Evolutionary conservation across 2,113 vertebrate genomes (phyloP).

Genomic region (Mystacornis crossleyi): DNA sequence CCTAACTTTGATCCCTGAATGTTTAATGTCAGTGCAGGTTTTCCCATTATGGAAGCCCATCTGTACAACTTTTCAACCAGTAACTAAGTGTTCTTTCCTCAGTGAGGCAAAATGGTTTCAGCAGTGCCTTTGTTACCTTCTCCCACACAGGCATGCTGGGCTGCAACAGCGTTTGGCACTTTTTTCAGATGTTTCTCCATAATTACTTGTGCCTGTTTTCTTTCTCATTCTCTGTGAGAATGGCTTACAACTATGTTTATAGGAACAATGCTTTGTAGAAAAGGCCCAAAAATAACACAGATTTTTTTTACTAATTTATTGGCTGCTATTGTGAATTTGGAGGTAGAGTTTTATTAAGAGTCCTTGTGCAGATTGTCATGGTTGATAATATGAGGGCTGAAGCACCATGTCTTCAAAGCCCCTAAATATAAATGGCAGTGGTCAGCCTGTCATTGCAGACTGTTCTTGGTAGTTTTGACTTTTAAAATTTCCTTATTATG

Average conservation of each 20-base stretch:
- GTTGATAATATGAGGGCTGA: neutral
- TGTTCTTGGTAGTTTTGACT: neutral
- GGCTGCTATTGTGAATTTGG: slow-evolving; percentile 8
- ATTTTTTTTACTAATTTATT: slow-evolving; percentile 18
- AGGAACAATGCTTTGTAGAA: neutral
- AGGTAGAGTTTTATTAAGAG: slow-evolving; percentile 7
- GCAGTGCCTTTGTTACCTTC: neutral
- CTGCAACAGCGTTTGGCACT: neutral
- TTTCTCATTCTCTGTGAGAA: neutral
- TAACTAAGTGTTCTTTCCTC: neutral
- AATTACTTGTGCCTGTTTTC: slow-evolving; percentile 7
- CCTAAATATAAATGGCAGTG: neutral
- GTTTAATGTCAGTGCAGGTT: neutral
- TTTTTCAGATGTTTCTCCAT: neutral
- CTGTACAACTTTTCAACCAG: neutral
- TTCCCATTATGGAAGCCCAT: neutral
- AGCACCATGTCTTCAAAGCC: neutral
- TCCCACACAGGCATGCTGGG: neutral
- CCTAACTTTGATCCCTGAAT: neutral
- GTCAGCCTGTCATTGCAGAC: neutral
- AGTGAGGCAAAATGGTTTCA: neutral
- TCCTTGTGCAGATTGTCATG: slow-evolving; percentile 11
- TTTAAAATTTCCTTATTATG: neutral
- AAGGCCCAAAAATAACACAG: neutral
- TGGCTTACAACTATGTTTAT: neutral